These are phyloP conservation scores for Mesorhabditis spiculigera DNA, from an alignment of 2,888 invertebrate species.

Conservation along the genomic window DNA sequence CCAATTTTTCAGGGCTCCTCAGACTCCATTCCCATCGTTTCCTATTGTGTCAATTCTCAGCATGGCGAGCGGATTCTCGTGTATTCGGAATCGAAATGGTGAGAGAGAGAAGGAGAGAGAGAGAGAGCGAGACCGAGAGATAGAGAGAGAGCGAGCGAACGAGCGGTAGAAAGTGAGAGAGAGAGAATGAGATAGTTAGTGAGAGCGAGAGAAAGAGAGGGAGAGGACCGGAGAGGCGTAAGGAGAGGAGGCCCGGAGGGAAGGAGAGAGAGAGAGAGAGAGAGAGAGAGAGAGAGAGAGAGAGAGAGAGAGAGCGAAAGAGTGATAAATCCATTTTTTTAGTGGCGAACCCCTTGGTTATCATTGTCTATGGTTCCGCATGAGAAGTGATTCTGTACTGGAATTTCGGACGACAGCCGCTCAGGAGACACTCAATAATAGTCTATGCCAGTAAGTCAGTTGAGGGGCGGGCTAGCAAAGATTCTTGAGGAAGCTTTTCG, in stretches of 20 bases:
- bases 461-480: too few species aligned
- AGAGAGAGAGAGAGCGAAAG: too few species aligned
- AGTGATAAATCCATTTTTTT: slow-evolving; percentile 21
- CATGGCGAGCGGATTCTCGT: slow-evolving; percentile 41
- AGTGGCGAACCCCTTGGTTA: slow-evolving; percentile 47
- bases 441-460: slow-evolving; percentile 28
- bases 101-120: too few species aligned
- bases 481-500: not conserved
- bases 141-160: too few species aligned
- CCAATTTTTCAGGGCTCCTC: slow-evolving; percentile 6
- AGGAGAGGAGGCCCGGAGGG: too few species aligned
- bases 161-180: too few species aligned
- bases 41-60: slow-evolving; percentile 39
- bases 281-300: too few species aligned
- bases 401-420: slow-evolving; percentile 45
- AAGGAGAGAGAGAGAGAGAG: too few species aligned
- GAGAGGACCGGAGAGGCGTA: too few species aligned
- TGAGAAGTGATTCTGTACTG: slow-evolving; percentile 41
- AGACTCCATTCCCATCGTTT: slow-evolving; percentile 34
- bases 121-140: too few species aligned
- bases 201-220: too few species aligned
- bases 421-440: slow-evolving; percentile 22
- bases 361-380: slow-evolving; percentile 45
- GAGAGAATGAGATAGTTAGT: too few species aligned
- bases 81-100: slow-evolving; percentile 45